Percentiles rank a stretch among this genome's conserved stretches.
These are phyloP conservation scores for Anthonomus grandis DNA, from an alignment of 1,140 invertebrate genomes.

Conservation along the genomic window DNA sequence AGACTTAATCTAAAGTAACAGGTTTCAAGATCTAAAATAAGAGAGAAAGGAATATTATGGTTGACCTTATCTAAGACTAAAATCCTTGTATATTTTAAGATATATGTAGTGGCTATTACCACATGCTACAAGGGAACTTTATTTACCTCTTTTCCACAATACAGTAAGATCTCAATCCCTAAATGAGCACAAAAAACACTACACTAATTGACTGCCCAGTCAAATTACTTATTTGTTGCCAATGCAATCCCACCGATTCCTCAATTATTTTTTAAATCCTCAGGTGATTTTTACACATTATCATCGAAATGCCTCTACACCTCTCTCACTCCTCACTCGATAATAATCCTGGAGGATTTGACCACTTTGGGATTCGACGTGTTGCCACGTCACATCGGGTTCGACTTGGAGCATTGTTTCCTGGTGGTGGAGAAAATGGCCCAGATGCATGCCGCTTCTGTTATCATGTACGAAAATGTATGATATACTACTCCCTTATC, in stretches of 20 bases:
- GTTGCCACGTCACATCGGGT: constrained; percentile 52
- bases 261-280: constrained; percentile 1
- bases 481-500: not conserved
- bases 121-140: too few relatives aligned
- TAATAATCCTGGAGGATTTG: constrained; percentile 57
- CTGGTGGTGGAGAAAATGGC: constrained; percentile 56
- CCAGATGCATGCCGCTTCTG: constrained; percentile 57
- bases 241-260: not conserved
- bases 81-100: too few relatives aligned
- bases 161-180: too few relatives aligned
- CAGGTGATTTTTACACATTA: constrained; percentile 31
- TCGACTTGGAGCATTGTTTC: constrained; percentile 53
- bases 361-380: constrained; percentile 54
- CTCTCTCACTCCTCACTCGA: constrained; percentile 43
- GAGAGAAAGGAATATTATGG: too few relatives aligned
- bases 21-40: too few relatives aligned
- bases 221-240: too few relatives aligned
- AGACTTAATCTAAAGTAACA: too few relatives aligned
- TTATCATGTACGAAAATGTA: constrained; percentile 54
- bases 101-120: too few relatives aligned
- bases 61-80: too few relatives aligned
- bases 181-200: too few relatives aligned
- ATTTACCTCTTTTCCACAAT: too few relatives aligned
- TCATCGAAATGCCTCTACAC: constrained; percentile 42
- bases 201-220: too few relatives aligned